Base-by-base conservation (phyloP, 2,888 invertebrate genomes). In the Thera obeliscata region DNA sequence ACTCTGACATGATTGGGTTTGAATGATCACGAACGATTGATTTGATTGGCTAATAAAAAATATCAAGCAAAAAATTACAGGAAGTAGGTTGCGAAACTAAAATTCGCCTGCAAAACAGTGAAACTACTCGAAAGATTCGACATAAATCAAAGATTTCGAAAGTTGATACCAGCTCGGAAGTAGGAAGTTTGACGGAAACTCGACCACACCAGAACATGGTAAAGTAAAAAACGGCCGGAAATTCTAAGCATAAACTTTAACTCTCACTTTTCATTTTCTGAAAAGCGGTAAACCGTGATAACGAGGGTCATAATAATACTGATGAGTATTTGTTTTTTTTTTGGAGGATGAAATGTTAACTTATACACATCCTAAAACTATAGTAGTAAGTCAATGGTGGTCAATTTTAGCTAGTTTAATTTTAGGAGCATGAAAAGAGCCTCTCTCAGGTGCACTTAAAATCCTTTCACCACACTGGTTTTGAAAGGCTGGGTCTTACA, bases 221-320 rank as follows among this genome's bases (percentile, higher is more conserved):
- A 73, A 74, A 70, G 61, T 69, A 67, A 69, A 71, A 69, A 70
- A 71, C 62, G 70, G 60, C 63, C 70, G 75, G 73, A 74, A 74
- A 74, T 67, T 69, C 72, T 69, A 67, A 71, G 70, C 71, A 71
- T 73, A 72, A 74, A 74, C 67, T 71, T 67, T 56, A 71, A 74
- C 71, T 74, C 74, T 76, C 72, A 69, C 69, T 76, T 76, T 73
- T 67, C 63, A 68, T 56, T 63, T 59, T 55, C 46, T 56, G 12
- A 36, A 55, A n/a, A 12, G 7, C 50, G n/a, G 9, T 7, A 58
- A 36, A 46, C 46, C 35, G 41, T 46, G 1, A 9, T 46, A 9
- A 9, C 9, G 3, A 9, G 9, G 43, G 43, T 2, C 43, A 46
- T 2, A 5, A 9, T 9, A 46, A 9, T 7, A 9, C 9, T 9